Percentiles rank a stretch among this genome's conserved stretches.
These are phyloP conservation scores for Chirona hameri DNA, from an alignment of 2,888 invertebrate species.

Conservation along the genomic window DNA sequence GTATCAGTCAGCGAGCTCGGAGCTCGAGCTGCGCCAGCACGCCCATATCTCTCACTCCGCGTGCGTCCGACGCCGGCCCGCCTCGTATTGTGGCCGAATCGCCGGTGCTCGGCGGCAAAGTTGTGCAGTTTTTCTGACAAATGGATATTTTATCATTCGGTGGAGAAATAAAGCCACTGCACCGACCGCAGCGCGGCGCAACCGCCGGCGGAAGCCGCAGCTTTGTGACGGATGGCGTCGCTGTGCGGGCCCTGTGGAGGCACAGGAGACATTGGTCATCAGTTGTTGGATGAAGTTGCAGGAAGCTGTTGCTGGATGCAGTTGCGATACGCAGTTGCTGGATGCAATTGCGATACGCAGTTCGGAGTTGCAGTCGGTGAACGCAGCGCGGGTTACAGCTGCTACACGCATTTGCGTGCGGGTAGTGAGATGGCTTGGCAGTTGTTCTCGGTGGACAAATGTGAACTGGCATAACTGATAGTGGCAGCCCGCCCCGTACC, in stretches of 20 bases:
- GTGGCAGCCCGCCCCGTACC: too few relatives aligned
- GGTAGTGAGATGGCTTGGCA: too few relatives aligned
- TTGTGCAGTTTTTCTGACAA: constrained; percentile 24
- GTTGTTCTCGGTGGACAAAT: too few relatives aligned
- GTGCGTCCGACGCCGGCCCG: background rate
- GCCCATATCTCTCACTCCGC: background rate
- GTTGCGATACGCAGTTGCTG: background rate
- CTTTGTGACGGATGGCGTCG: too few relatives aligned
- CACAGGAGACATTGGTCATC: too few relatives aligned
- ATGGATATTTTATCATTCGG: constrained; percentile 22
- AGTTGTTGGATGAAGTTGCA: background rate
- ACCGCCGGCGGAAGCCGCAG: too few relatives aligned
- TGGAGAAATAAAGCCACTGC: background rate
- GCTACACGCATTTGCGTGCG: too few relatives aligned
- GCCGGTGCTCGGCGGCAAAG: background rate
- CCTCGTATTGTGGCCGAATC: background rate
- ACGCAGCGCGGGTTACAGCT: too few relatives aligned
- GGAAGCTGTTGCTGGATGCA: background rate
- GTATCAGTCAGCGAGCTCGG: background rate
- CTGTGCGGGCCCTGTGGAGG: too few relatives aligned
- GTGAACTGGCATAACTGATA: too few relatives aligned
- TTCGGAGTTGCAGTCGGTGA: too few relatives aligned
- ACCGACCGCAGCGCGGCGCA: background rate
- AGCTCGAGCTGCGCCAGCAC: background rate
- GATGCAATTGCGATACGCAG: background rate